Evolutionary conservation across 2,888 invertebrate species (phyloP).

Genomic region (Aelia acuminata): DNA sequence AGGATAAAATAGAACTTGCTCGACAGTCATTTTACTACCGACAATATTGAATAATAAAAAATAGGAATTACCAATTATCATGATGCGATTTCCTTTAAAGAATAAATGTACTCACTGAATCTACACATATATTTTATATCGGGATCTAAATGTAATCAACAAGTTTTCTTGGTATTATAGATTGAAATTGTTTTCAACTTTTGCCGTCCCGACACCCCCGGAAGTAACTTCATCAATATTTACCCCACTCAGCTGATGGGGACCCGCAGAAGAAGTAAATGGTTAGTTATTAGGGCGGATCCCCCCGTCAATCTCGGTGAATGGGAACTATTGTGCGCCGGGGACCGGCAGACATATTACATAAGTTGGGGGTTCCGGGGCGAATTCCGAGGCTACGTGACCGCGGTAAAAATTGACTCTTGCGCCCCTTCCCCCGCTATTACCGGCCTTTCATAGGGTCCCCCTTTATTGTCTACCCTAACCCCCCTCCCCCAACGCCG

Average conservation of each 20-base stretch:
- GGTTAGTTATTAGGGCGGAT: constrained; percentile 2
- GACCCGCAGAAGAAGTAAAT: neutral
- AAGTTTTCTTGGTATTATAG: neutral
- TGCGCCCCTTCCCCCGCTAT: constrained; percentile 22
- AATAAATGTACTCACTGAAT: too few species aligned
- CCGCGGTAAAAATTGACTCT: constrained; percentile 54
- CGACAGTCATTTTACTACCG: too few species aligned
- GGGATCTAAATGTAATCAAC: too few species aligned
- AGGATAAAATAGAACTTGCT: too few species aligned
- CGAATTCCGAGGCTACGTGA: constrained; percentile 35
- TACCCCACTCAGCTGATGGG: constrained; percentile 29
- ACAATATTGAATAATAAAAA: too few species aligned
- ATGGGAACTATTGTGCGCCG: constrained; percentile 47
- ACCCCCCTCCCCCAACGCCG: neutral
- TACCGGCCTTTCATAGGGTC: constrained; percentile 49
- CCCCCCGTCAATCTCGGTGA: constrained; percentile 43
- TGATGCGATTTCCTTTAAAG: too few species aligned
- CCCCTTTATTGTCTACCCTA: constrained; percentile 32
- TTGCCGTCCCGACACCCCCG: neutral
- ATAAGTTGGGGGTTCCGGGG: constrained; percentile 2
- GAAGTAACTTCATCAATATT: neutral
- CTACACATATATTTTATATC: too few species aligned
- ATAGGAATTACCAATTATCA: too few species aligned
- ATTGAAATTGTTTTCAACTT: neutral
- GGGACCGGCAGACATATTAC: constrained; percentile 46